Conservation (phyloP, 2,113 vertebrate species). For the Grallaria varia region DNA sequence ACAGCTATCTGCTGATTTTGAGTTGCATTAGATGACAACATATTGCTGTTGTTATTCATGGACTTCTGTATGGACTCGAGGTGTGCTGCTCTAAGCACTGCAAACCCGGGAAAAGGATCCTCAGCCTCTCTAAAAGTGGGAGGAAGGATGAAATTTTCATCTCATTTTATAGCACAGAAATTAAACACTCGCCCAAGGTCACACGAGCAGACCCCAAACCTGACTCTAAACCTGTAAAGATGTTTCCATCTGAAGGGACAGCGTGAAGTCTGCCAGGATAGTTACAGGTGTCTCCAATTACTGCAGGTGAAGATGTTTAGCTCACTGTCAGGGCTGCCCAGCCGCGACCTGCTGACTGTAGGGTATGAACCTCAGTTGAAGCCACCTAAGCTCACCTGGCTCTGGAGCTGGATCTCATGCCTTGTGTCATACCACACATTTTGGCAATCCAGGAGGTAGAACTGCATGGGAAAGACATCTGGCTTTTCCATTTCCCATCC, state of each 20-base stretch:
- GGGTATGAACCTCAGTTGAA: rapidly evolving
- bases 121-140: rapidly evolving
- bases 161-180: not conserved
- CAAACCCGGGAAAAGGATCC: not conserved
- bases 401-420: not conserved
- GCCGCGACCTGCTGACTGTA: not conserved
- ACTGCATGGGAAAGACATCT: not conserved
- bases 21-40: not conserved
- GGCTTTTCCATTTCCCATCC: not conserved
- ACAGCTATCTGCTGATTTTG: not conserved
- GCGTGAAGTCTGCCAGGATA: not conserved
- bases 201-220: not conserved
- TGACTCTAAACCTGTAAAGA: not conserved
- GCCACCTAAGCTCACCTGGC: not conserved
- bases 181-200: not conserved
- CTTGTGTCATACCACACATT: rapidly evolving
- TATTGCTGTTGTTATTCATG: not conserved
- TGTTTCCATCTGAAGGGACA: not conserved
- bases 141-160: not conserved
- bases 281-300: not conserved
- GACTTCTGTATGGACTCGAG: not conserved
- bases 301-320: not conserved
- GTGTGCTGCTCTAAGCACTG: not conserved
- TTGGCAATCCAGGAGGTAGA: not conserved
- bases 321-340: not conserved